Base-by-base conservation (phyloP, 1,140 invertebrate genomes). In the Diploscapter pachys region DNA sequence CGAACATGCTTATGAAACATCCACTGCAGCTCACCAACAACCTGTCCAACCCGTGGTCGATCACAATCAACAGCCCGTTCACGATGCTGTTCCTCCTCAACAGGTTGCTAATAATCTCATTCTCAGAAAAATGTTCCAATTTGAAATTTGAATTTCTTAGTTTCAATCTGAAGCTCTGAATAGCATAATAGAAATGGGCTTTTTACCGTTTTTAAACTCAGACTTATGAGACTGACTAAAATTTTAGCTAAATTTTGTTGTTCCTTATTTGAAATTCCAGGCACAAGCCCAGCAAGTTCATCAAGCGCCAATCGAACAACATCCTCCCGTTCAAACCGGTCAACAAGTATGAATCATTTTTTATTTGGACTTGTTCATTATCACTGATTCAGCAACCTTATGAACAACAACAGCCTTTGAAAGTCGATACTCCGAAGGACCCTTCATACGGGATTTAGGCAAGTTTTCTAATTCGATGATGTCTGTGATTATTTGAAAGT, bases 241-340 rank as follows among this genome's bases (percentile, higher is more conserved):
- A 31, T n/a, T 13, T 55, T 49, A 73, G 56, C 50, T 56, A 49
- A 54, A 73, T 31, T 13, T 48, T 11, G n/a, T 11, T 65, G n/a
- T 6, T 61, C 53, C 52, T 63, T 6, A 69, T 9, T 66, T 68
- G 53, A 64, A 59, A 52, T 49, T 62, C 65, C 66, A 75, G 5
- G 67, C 57, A 9, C 74, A 70, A 57, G 71, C 31, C 9, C 72
- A 73, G 57, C 74, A 59, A 87, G 77, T 75, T 11, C 74, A 75
- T 48, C 74, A 71, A 54, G 74, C 71, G n/a, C 74, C 74, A 4
- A 75, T 75, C 59, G 31, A 31, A 31, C 31, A 31, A 31, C 31
- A 31, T 31, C 31, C 31, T 31, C 31, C 31, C 31, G 31, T 31
- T 31, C 31, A 31, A 31, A 31, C 31, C 31, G 31, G 31, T 31